These are phyloP conservation scores for Smittia aterrima DNA, from an alignment of 2,888 invertebrate species.

Conservation along the genomic window DNA sequence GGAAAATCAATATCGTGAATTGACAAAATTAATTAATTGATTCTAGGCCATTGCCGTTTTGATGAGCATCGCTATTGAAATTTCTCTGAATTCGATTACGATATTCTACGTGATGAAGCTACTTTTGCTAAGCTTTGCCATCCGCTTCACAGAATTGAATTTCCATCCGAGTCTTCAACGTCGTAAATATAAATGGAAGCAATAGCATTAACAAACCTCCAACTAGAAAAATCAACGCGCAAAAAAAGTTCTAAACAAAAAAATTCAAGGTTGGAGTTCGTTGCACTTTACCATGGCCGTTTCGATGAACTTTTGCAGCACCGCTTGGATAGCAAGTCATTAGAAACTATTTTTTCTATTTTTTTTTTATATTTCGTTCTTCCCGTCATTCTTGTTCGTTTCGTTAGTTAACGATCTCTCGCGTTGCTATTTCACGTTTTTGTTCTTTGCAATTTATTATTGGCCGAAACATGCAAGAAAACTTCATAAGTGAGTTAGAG, in stretches of 20 bases:
- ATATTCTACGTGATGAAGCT: neutral
- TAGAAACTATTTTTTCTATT: neutral
- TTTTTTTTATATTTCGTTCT: neutral
- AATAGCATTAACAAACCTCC: neutral
- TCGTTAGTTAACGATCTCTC: constrained; percentile 7
- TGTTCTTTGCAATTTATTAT: neutral
- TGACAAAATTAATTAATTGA: constrained; percentile 38
- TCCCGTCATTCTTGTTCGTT: neutral
- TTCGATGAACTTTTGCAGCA: constrained; percentile 14
- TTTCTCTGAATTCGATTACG: neutral
- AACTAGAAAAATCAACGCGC: neutral
- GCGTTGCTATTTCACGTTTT: neutral
- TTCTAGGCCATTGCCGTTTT: neutral
- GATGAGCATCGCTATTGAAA: no score
- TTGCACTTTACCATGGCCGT: constrained; percentile 23
- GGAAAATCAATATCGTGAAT: neutral
- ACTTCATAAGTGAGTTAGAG: neutral
- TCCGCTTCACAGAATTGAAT: no score
- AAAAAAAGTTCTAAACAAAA: neutral
- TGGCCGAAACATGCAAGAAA: neutral
- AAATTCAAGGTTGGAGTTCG: constrained; percentile 32
- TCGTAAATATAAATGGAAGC: no score
- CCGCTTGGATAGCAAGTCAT: neutral
- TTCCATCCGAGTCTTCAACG: no score
- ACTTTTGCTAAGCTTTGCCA: no score